Conservation (phyloP, 2,888 invertebrate genomes). For the Erebia ligea region DNA sequence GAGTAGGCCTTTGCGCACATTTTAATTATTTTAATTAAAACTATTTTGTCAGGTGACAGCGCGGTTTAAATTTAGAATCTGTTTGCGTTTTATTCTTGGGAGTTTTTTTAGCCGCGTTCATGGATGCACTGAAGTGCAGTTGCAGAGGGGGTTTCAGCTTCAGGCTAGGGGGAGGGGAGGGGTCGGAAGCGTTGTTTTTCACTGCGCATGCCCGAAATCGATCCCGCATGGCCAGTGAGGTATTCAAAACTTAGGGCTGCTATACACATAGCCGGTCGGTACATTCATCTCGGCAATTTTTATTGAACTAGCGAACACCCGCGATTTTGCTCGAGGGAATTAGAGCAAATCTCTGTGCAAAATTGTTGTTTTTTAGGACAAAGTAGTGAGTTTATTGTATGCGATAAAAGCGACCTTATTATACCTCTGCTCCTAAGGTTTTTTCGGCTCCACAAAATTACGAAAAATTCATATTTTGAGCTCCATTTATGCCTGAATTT, state of each 20-base stretch:
- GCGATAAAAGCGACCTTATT: too few relatives aligned
- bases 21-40: constrained; percentile 41
- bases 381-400: too few relatives aligned
- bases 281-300: too few relatives aligned
- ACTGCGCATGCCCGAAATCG: constrained; percentile 78
- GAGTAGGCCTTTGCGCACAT: constrained; percentile 40
- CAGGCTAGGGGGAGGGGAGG: constrained; percentile 48
- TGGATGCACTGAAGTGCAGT: constrained; percentile 80
- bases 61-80: constrained; percentile 42
- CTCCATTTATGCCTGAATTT: too few relatives aligned
- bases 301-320: too few relatives aligned
- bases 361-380: too few relatives aligned
- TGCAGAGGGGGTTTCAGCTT: constrained; percentile 65
- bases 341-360: too few relatives aligned
- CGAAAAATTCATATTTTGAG: too few relatives aligned
- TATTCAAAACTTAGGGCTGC: constrained; percentile 50
- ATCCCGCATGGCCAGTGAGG: constrained; percentile 71
- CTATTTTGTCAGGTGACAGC: constrained; percentile 35
- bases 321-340: too few relatives aligned
- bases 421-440: too few relatives aligned
- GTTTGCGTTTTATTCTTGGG: constrained; percentile 56
- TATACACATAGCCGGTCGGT: too few relatives aligned
- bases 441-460: too few relatives aligned
- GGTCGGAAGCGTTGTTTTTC: constrained; percentile 55
- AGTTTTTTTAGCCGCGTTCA: constrained; percentile 63